Base-by-base conservation (phyloP, 2,888 invertebrate genomes). In the Phalera bucephala region DNA sequence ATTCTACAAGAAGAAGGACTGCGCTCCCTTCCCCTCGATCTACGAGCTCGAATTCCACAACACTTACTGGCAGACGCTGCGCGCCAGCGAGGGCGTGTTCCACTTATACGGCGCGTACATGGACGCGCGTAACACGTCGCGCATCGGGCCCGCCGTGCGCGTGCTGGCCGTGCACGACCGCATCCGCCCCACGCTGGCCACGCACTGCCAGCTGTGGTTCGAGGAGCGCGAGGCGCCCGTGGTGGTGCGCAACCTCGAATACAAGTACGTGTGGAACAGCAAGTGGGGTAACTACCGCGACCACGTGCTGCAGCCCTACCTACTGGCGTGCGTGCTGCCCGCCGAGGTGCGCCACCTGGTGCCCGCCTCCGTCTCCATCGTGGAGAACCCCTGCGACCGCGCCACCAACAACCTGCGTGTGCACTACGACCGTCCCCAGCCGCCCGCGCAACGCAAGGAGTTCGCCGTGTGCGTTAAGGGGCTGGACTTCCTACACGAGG, bases 401-500 rank as follows among this genome's bases (percentile, higher is more conserved):
- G 94, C 96, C 12, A 95, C 94, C 23, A 97, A 96, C 68, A 96
- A 96, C 76, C 80, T 97, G 43, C 90, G 95, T 38, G 96, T 97
- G 1, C 94, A 96, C 60, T 94, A 95, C 82, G 93, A 95, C 71
- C 92, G 93, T 40, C 96, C 96, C 0, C 19, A 52, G 21, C 64
- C 67, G 26, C 70, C 68, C 19, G 89, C 85, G 2, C 82, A 86
- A 36, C 94, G 93, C 64, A 94, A 95, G 61, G 94, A 95, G 14
- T 97, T 97, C 72, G 97, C 97, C 1, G 97, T 97, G 1, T 97
- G 97, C 77, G 97, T 97, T 12, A 97, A 97, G 78, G 98, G 98
- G 0, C 88, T 99, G 35, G 97, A 98, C 80, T 98, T 98, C 69
- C 83, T 97, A 12, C 97, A 94, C 77, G 97, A 17, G 17, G 98